Base-by-base conservation (phyloP, 1,140 invertebrate species). In the Gonatopus flavifemur region DNA sequence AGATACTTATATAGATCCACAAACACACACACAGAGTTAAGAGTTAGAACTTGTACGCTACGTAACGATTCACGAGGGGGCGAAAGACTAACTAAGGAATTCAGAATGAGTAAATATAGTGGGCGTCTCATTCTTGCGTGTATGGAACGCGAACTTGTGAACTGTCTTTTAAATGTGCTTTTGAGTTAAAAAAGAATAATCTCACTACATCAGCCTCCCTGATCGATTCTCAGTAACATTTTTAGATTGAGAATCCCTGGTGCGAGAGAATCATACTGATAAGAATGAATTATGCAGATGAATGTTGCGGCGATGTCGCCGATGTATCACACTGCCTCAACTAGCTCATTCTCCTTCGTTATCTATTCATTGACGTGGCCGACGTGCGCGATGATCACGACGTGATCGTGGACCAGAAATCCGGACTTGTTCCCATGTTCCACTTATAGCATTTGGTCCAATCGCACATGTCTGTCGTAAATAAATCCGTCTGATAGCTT, bases 261-360 rank as follows among this genome's bases (percentile, higher is more conserved):
- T 62, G n/a, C 57, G 55, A 64, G 66, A 58, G 62, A 72, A 71
- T 72, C 68, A 55, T 57, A 69, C 62, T 70, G 69, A 70, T 71
- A 71, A 74, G 69, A 72, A 74, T 66, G 64, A 72, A 72, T 72
- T 72, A 72, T 74, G 70, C 64, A 67, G 64, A 75, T 75, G 70
- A 72, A 75, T 75, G 67, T 69, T 72, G 68, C 64, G 67, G 69
- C 64, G 71, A 72, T 74, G 70, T 72, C 67, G 69, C 70, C 66
- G 70, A 75, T 74, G 67, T 74, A 71, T 75, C 63, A 72, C 65
- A 69, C 65, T 58, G 68, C 59, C 65, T 72, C 67, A 75, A 75
- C 72, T 73, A 64, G 67, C 69, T 74, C 69, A 74, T 74, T 75
- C 68, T 69, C 62, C 68, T 72, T 74, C 69, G 70, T 75, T 74